phyloP scores from a whole-genome alignment of 2,888 invertebrate species.

The Rosalia funebris region DNA sequence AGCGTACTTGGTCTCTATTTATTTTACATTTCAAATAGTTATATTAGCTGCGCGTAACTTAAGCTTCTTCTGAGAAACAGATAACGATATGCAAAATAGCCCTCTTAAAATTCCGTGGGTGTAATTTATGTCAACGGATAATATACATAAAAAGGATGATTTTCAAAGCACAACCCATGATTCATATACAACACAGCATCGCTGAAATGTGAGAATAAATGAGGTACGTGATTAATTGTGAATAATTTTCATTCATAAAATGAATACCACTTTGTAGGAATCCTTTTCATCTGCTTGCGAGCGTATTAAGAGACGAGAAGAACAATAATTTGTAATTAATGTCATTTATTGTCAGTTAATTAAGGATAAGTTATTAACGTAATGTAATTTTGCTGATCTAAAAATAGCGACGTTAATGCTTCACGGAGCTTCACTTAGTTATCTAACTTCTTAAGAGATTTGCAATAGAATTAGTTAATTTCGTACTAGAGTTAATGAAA shows the following conservation, averaged over 20 bases:
- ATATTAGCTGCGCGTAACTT: slow-evolving; percentile 4
- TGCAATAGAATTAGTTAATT: too few species aligned
- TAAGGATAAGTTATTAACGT: too few species aligned
- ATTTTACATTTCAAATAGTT: slow-evolving; percentile 11
- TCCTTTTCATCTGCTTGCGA: too few species aligned
- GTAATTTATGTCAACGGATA: slow-evolving; percentile 32
- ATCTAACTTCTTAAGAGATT: too few species aligned
- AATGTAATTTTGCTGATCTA: too few species aligned
- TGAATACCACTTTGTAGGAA: slow-evolving; percentile 1
- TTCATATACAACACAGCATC: slow-evolving; percentile 21
- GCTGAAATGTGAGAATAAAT: slow-evolving; percentile 26
- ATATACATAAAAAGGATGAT: slow-evolving; percentile 25
- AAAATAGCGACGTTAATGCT: too few species aligned
- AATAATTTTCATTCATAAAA: slow-evolving; percentile 24
- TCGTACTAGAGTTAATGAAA: too few species aligned
- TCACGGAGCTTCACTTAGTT: too few species aligned
- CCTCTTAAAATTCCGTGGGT: slow-evolving; percentile 23
- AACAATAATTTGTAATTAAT: too few species aligned
- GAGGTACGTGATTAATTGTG: slow-evolving; percentile 21
- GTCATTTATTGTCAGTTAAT: too few species aligned
- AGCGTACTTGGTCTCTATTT: neutral
- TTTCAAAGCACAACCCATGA: slow-evolving; percentile 19
- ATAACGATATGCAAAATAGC: slow-evolving; percentile 26
- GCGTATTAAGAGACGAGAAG: too few species aligned
- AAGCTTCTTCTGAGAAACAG: slow-evolving; percentile 20